Conservation (phyloP, 2,113 vertebrate genomes). For the Silurus meridionalis region DNA sequence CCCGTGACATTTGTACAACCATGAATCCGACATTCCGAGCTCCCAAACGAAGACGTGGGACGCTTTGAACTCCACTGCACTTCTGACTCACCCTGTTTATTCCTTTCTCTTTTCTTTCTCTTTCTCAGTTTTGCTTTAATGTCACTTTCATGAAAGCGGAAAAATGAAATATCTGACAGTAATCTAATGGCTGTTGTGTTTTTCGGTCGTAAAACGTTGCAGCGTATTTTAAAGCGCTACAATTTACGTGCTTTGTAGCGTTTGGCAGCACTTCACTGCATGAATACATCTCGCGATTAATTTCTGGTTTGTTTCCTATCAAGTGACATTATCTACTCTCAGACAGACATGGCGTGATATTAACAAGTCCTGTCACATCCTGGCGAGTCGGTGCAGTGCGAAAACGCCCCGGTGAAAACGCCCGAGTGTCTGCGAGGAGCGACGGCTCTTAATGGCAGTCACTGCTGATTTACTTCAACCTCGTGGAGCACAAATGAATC, state of each 20-base stretch:
- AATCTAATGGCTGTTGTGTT: neutral
- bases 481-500: constrained; percentile 13
- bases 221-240: neutral
- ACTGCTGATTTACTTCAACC: constrained; percentile 19
- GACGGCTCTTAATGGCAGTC: constrained; percentile 17
- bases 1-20: constrained; percentile 57
- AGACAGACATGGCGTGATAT: neutral
- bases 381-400: too few species aligned
- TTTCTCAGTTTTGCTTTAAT: neutral
- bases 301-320: neutral
- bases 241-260: neutral
- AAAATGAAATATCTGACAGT: neutral
- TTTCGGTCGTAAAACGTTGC: neutral
- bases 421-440: neutral
- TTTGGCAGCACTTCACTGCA: neutral
- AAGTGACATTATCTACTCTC: neutral
- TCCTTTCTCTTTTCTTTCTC: neutral
- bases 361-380: constrained; percentile 11
- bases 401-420: neutral
- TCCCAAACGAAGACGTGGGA: constrained; percentile 53
- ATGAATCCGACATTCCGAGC: constrained; percentile 56
- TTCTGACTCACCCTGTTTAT: neutral
- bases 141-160: neutral
- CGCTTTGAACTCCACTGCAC: constrained; percentile 45
- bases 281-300: neutral